phyloP scores from a whole-genome alignment of 2,888 invertebrate genomes.

The Watsonalla binaria region DNA sequence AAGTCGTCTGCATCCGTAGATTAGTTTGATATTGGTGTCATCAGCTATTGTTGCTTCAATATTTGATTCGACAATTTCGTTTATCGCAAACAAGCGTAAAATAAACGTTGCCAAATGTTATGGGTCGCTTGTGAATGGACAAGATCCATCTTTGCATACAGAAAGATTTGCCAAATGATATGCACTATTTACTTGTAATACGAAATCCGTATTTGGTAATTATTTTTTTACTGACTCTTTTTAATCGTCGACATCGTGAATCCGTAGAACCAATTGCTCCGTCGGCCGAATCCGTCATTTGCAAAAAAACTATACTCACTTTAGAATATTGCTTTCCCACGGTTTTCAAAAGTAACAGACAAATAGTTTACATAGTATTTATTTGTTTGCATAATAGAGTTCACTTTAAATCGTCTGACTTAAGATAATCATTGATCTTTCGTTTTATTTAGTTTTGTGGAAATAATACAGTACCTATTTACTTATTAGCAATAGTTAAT shows the following conservation, averaged over 20 bases:
- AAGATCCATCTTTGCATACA: conserved; percentile 43
- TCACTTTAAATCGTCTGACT: too few relatives aligned
- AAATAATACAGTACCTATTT: too few relatives aligned
- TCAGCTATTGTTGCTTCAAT: conserved; percentile 24
- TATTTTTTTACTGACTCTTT: conserved; percentile 39
- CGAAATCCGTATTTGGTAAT: conserved; percentile 47
- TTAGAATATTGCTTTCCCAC: conserved; percentile 53
- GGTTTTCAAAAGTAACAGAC: conserved; percentile 36
- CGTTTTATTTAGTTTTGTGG: too few relatives aligned
- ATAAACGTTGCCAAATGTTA: conserved; percentile 39
- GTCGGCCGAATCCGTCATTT: conserved; percentile 47
- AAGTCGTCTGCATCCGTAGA: conserved; percentile 19
- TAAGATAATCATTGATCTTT: too few relatives aligned
- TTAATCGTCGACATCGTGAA: conserved; percentile 40
- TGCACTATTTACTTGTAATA: conserved; percentile 55
- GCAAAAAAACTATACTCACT: conserved; percentile 48
- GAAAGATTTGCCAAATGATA: conserved; percentile 45
- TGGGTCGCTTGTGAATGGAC: conserved; percentile 32
- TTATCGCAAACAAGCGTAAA: conserved; percentile 35
- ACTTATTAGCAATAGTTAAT: too few relatives aligned
- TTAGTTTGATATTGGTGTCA: conserved; percentile 9
- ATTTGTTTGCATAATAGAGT: conserved; percentile 4
- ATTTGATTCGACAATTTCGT: conserved; percentile 29
- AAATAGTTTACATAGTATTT: conserved; percentile 26
- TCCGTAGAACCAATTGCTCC: conserved; percentile 55